Conservation (phyloP, 2,113 vertebrate genomes). For the Athene cunicularia region DNA sequence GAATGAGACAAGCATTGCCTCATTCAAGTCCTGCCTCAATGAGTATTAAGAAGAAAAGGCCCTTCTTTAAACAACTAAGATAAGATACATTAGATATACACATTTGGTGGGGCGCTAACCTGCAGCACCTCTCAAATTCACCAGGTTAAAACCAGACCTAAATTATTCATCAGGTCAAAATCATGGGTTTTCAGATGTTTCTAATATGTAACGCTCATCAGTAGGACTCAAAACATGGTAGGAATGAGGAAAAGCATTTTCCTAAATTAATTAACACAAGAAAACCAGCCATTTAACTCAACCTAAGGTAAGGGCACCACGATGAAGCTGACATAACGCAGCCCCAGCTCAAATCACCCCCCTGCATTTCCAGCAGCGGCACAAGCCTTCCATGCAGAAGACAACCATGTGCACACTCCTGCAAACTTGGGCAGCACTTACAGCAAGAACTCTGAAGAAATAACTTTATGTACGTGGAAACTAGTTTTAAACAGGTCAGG, state of each 20-base stretch:
- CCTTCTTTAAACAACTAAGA: background rate
- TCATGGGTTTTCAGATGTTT: background rate
- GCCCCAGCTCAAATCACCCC: background rate
- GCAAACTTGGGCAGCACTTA: background rate
- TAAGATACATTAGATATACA: background rate
- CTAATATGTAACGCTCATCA: background rate
- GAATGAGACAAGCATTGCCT: background rate
- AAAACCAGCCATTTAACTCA: background rate
- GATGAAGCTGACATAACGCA: background rate
- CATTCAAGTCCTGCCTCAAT: background rate
- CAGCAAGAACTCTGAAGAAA: background rate
- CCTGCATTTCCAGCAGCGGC: background rate
- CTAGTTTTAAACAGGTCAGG: background rate
- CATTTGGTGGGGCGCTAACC: background rate
- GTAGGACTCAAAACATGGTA: background rate
- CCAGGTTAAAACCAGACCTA: background rate
- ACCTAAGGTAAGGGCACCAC: background rate
- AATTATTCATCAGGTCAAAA: background rate
- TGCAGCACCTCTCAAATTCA: background rate
- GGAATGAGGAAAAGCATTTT: background rate
- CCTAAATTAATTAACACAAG: background rate
- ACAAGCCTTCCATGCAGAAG: background rate
- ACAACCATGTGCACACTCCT: rapidly evolving
- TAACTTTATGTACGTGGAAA: background rate
- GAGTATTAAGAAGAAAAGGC: background rate